These are phyloP conservation scores for Saturnia japonica DNA, from an alignment of 2,888 invertebrate genomes.

Conservation along the genomic window DNA sequence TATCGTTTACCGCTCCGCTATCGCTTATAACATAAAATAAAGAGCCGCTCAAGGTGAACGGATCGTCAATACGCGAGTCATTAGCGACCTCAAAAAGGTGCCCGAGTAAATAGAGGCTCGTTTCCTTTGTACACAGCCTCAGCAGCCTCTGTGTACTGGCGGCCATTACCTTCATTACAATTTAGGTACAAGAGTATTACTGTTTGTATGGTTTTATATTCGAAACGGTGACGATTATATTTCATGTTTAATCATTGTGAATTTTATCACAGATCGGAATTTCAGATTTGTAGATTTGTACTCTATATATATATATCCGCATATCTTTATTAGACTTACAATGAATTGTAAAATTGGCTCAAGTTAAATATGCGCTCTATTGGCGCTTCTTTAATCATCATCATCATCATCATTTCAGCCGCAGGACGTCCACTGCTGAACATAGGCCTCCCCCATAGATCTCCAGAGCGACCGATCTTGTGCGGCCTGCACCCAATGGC, in stretches of 20 bases:
- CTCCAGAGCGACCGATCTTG: no score
- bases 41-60: slow-evolving; percentile 62
- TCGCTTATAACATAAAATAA: slow-evolving; percentile 27
- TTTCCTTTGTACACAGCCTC: slow-evolving; percentile 17
- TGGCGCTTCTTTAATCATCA: no score
- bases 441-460: no score
- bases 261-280: background rate
- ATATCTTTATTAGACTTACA: no score
- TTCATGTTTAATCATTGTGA: background rate
- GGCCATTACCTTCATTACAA: slow-evolving; percentile 12
- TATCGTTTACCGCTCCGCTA: slow-evolving; percentile 25
- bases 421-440: no score
- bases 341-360: no score
- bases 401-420: no score
- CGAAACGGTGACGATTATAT: background rate
- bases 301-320: no score
- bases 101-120: slow-evolving; percentile 17
- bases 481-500: no score
- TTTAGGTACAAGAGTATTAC: slow-evolving; percentile 19
- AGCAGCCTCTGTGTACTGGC: slow-evolving; percentile 11
- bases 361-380: no score
- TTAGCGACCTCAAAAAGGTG: slow-evolving; percentile 48
- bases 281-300: background rate
- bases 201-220: slow-evolving; percentile 7
- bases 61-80: slow-evolving; percentile 63